Percentiles rank a stretch among this genome's conserved stretches.
Conservation (phyloP, 2,888 invertebrate genomes). For the Spodoptera littoralis region DNA sequence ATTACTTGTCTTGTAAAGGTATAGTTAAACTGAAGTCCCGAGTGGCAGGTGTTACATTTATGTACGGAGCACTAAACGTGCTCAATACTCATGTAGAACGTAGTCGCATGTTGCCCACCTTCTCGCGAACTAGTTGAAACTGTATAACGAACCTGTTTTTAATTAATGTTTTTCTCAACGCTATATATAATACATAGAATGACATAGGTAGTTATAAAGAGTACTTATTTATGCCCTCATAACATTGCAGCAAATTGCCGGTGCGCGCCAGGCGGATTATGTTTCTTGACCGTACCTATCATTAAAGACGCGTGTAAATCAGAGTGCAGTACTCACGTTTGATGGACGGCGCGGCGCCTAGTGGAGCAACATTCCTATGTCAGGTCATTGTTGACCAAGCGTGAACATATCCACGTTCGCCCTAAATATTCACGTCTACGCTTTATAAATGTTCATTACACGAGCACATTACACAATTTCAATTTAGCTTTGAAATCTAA, state of each 20-base stretch:
- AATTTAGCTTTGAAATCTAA: no score
- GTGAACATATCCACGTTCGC: slow-evolving; percentile 47
- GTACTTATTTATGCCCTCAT: slow-evolving; percentile 15
- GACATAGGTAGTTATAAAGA: neutral
- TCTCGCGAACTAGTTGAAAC: slow-evolving; percentile 3
- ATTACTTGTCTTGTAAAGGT: no score
- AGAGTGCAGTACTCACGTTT: slow-evolving; percentile 40
- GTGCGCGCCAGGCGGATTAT: slow-evolving; percentile 9
- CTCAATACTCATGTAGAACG: neutral
- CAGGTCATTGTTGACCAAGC: slow-evolving; percentile 47
- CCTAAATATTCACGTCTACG: slow-evolving; percentile 43
- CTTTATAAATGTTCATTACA: slow-evolving; percentile 7
- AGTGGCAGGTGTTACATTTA: neutral
- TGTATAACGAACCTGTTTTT: slow-evolving; percentile 17
- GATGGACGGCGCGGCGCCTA: slow-evolving; percentile 38
- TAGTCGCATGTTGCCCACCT: slow-evolving; percentile 4
- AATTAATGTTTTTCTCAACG: slow-evolving; percentile 21
- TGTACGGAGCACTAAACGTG: neutral
- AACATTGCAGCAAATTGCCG: slow-evolving; percentile 11
- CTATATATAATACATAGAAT: slow-evolving; percentile 11
- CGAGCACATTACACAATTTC: neutral
- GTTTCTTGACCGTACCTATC: slow-evolving; percentile 21
- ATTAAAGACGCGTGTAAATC: slow-evolving; percentile 44
- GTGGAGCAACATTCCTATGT: slow-evolving; percentile 60
- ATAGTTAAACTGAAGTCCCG: neutral